A percentile compares a stretch with the other conserved stretches of the same genome.
phyloP scores from a whole-genome alignment of 1,140 invertebrate species.

The Drosophila bifasciata region DNA sequence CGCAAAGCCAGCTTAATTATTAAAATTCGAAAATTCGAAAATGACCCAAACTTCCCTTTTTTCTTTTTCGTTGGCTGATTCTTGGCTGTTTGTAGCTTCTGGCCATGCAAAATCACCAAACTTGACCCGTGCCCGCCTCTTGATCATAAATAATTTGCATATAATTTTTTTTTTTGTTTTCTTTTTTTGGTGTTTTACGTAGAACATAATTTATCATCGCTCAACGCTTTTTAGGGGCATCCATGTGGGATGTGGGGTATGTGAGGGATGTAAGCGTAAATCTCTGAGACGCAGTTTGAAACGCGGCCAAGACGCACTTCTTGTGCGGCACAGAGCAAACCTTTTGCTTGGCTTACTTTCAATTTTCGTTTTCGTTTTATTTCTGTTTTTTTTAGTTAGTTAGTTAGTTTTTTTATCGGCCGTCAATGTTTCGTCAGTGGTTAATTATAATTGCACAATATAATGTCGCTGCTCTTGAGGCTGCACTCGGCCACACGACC shows the following conservation, averaged over 20 bases:
- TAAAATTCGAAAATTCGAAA: slow-evolving; percentile 28
- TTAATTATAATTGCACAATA: slow-evolving; percentile 71
- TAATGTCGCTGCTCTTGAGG: slow-evolving; percentile 49
- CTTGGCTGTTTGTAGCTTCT: slow-evolving; percentile 21
- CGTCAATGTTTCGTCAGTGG: slow-evolving; percentile 51
- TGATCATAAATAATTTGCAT: slow-evolving; percentile 44
- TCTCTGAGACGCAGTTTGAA: slow-evolving; percentile 25
- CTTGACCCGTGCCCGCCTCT: slow-evolving; percentile 2
- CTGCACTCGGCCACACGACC: slow-evolving; percentile 19
- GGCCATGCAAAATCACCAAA: slow-evolving; percentile 9
- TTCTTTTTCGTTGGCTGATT: slow-evolving; percentile 24
- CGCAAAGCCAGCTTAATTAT: slow-evolving; percentile 46
- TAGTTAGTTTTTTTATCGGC: slow-evolving; percentile 22
- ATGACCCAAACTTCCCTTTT: slow-evolving; percentile 14
- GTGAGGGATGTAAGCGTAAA: slow-evolving; percentile 37
- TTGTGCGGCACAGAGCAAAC: slow-evolving; percentile 24
- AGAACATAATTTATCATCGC: slow-evolving; percentile 63
- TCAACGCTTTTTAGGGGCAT: slow-evolving; percentile 23
- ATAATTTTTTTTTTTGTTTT: slow-evolving; percentile 21
- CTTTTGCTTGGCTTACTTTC: slow-evolving; percentile 31
- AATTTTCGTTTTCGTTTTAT: slow-evolving; percentile 8
- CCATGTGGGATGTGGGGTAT: slow-evolving; percentile 3
- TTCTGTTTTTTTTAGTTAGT: slow-evolving; percentile 18
- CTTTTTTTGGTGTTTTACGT: slow-evolving; percentile 7
- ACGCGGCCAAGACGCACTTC: slow-evolving; percentile 5